phyloP scores from a whole-genome alignment of 1,140 invertebrate species.

The Drosophila punjabiensis region DNA sequence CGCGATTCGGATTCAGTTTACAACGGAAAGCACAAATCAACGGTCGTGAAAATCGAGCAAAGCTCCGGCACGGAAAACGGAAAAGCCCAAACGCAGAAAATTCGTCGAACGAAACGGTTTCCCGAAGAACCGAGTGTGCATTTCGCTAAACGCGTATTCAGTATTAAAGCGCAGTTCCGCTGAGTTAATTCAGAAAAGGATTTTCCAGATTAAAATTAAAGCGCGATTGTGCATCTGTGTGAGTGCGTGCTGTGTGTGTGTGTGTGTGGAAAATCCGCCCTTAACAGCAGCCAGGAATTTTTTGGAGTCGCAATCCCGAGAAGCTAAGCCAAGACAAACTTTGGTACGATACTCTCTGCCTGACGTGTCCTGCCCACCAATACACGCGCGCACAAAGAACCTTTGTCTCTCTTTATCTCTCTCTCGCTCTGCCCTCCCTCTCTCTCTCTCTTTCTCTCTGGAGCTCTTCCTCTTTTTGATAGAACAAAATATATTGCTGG shows the following conservation, averaged over 20 bases:
- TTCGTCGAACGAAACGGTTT: constrained; percentile 60
- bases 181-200: constrained; percentile 16
- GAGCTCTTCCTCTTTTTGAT: constrained; percentile 5
- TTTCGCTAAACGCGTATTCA: constrained; percentile 14
- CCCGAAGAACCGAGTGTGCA: constrained; percentile 24
- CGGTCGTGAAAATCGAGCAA: constrained; percentile 76
- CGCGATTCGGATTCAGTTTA: constrained; percentile 67
- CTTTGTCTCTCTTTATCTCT: constrained; percentile 23
- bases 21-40: constrained; percentile 79
- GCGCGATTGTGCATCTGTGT: constrained; percentile 19
- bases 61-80: constrained; percentile 52
- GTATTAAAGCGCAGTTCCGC: constrained; percentile 16
- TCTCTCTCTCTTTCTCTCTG: constrained; percentile 10
- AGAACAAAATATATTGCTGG: not conserved
- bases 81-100: constrained; percentile 42
- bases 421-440: not conserved
- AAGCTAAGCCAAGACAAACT: constrained; percentile 75
- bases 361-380: constrained; percentile 77
- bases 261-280: constrained; percentile 69
- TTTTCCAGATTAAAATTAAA: constrained; percentile 42
- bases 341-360: constrained; percentile 70
- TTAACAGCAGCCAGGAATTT: constrained; percentile 47
- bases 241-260: constrained; percentile 28
- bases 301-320: constrained; percentile 20
- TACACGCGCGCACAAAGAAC: constrained; percentile 37